Evolutionary conservation across 2,797 vertebrate species (phyloP).

Genomic region (Coregonus ussuriensis): DNA sequence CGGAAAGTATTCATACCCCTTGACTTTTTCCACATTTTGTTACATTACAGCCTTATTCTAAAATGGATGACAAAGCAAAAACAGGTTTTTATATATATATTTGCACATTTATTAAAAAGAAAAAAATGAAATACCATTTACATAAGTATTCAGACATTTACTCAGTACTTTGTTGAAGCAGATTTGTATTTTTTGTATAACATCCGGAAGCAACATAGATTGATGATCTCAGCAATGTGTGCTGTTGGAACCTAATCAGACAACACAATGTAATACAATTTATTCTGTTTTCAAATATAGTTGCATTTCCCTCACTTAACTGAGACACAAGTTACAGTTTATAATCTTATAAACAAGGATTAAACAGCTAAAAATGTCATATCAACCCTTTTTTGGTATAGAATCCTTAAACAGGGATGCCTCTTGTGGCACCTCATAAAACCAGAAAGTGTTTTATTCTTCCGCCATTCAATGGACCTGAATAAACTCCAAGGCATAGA

Average conservation of each 20-base stretch:
- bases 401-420: constrained; percentile 26
- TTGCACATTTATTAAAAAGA: too few relatives aligned
- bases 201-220: constrained; percentile 19
- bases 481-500: constrained; percentile 2
- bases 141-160: too few relatives aligned
- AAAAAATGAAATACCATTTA: too few relatives aligned
- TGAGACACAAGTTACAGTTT: constrained; percentile 44
- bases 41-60: too few relatives aligned
- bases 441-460: constrained; percentile 29
- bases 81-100: too few relatives aligned
- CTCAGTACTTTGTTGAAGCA: too few relatives aligned
- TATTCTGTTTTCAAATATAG: constrained; percentile 47
- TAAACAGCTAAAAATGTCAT: constrained; percentile 46
- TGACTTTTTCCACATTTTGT: too few relatives aligned
- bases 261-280: constrained; percentile 48
- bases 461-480: constrained; percentile 22
- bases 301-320: constrained; percentile 36
- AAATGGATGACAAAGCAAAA: too few relatives aligned
- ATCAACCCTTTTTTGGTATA: constrained; percentile 40
- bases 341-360: constrained; percentile 47
- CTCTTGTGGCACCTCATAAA: constrained; percentile 36
- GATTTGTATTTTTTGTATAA: too few relatives aligned
- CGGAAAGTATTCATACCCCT: too few relatives aligned
- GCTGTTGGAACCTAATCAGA: constrained; percentile 49
- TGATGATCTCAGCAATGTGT: constrained; percentile 50